Percentiles rank a stretch among this genome's conserved stretches.
Evolutionary conservation across 2,797 vertebrate species (phyloP).

Genomic region (Lagodon rhomboides): DNA sequence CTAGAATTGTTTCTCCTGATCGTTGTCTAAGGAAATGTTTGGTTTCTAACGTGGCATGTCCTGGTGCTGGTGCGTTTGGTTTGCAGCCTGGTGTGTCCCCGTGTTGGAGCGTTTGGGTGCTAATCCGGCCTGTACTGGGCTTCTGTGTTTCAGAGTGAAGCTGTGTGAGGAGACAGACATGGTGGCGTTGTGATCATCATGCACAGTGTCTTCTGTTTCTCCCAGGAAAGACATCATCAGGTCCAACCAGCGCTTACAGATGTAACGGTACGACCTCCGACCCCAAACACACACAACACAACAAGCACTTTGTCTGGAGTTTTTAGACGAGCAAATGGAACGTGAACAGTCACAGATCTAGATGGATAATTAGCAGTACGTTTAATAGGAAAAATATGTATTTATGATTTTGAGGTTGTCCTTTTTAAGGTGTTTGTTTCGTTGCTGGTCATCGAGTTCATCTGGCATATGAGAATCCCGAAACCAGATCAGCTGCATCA

Average conservation of each 20-base stretch:
- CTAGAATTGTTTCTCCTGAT: too few relatives aligned
- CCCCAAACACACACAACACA: background rate
- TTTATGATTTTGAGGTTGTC: too few relatives aligned
- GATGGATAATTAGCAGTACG: too few relatives aligned
- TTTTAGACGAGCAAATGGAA: too few relatives aligned
- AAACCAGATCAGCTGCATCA: conserved; percentile 15
- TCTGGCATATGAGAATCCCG: conserved; percentile 1
- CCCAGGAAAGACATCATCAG: conserved; percentile 98
- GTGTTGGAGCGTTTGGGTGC: background rate
- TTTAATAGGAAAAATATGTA: too few relatives aligned
- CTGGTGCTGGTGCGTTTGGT: too few relatives aligned
- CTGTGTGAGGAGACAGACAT: conserved; percentile 91
- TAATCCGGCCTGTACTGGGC: background rate
- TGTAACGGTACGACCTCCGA: conserved; percentile 90
- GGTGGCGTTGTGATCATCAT: conserved; percentile 91
- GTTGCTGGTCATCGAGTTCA: conserved; percentile 12
- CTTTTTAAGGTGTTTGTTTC: conserved; percentile 10
- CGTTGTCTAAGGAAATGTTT: too few relatives aligned
- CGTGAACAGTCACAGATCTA: too few relatives aligned
- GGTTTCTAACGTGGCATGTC: too few relatives aligned
- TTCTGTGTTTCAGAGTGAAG: conserved; percentile 84
- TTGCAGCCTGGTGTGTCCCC: too few relatives aligned
- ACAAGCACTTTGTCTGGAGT: too few relatives aligned
- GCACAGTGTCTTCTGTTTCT: conserved; percentile 97
- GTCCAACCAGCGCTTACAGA: conserved; percentile 96